Base-by-base conservation (phyloP, 2,888 invertebrate genomes). In the Pterobdella sp. region DNA sequence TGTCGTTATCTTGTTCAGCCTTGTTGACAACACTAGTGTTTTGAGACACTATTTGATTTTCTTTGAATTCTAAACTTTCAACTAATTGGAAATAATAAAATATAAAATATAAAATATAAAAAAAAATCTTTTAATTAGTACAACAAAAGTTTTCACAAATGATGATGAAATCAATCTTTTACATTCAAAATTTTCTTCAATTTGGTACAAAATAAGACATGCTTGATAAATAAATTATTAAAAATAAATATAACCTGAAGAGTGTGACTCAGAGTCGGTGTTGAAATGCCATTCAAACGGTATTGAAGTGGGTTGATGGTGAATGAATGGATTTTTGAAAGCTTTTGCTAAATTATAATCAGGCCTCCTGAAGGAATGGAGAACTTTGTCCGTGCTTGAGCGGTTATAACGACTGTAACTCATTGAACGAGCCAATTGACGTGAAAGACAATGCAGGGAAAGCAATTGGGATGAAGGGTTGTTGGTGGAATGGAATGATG, bases 201-300 rank as follows among this genome's bases (percentile, higher is more conserved):
- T 14, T 7, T 14, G 10, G 18, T 18, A 42, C 18, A 42, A 42
- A 42, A 42, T 14, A 42, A 42, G 42, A 42, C 42, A 42, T 18
- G 18, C 7, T 14, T 14, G 10, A 42, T 18, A 42, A 18, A 42
- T 18, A 42, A 14, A 42, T 18, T 14, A 42, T 14, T 18, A 42
- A 7, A 42, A 42, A 14, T 18, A 7, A 22, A 7, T 3, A 49
- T 18, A 18, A 71, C 71, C 71, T 32, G 71, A 71, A n/a, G 71
- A 63, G 36, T 60, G 71, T n/a, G 60, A 49, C n/a, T 63, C 71
- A 26, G 63, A 63, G 35, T 71, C 71, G 3, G 56, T 71, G 71
- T 36, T n/a, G 36, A 71, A 35, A 29, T 49, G 60, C 71, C 71
- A 71, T n/a, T 36, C 35, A 26, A 26, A 10, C 22, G n/a, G n/a